Base-by-base conservation (phyloP, 2,113 vertebrate species). In the Varanus komodoensis region DNA sequence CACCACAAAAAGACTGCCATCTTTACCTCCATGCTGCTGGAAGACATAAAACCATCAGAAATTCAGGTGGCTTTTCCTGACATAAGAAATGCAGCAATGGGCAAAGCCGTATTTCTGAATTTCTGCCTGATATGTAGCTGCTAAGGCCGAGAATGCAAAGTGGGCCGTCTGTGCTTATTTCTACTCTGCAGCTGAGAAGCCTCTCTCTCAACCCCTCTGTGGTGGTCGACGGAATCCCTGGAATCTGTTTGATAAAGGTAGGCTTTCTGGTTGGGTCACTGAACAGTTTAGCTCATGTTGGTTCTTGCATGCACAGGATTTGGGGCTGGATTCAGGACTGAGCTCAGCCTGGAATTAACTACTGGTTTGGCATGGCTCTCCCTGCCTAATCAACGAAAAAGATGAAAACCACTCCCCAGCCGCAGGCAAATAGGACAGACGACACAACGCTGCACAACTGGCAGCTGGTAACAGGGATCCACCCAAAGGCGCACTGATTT, bases 271-370 rank as follows among this genome's bases (percentile, higher is more conserved):
- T 52, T 87, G 44, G 71, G 38, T 81, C n/a, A 52, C 89, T 73
- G 44, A 81, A 0, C 7, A 80, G 48, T 68, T 21, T 64, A 91
- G 50, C 61, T 86, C 86, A 80, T 75, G 7, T 0, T 64, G 64
- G 50, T 27, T 87, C 64, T 87, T 64, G 0, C 32, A 88, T 91
- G 29, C 5, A 48, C 82, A 93, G 86, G 48, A 32, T 77, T 86
- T 86, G 57, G 73, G 61, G 54, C 19, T 79, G 87, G 50, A 64
- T 57, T 25, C 6, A 5, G 57, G 21, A 2, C n/a, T 17, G 32
- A 7, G 23, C 50, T 44, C 83, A 92, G 48, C 29, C 82, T 77
- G 67, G 79, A 38, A 2, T 87, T 78, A 6, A 8, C 87, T 89
- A 86, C 34, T 4, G 38, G 27, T 25, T 67, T 91, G 84, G 38